A percentile compares a stretch with the other conserved stretches of the same genome.
Conservation (phyloP, 2,888 invertebrate genomes). For the Dicranocentrus wangi region DNA sequence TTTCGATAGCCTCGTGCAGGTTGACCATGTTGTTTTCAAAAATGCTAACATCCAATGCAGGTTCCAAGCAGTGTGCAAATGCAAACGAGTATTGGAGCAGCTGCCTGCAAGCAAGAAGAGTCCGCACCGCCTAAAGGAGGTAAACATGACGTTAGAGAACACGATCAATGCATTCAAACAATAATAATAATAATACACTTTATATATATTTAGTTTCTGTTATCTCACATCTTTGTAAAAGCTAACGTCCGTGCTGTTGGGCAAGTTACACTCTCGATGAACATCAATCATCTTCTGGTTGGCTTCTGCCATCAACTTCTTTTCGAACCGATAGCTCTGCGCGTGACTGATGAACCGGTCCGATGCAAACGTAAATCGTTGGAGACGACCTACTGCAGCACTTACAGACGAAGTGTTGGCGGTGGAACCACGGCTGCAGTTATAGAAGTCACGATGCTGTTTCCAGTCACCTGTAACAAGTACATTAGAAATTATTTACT, state of each 20-base stretch:
- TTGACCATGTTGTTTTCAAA: not conserved
- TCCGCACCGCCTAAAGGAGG: not conserved
- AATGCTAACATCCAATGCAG: not conserved
- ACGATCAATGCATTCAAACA: not conserved
- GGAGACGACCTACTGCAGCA: not conserved
- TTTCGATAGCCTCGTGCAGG: not conserved
- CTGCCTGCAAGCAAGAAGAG: not conserved
- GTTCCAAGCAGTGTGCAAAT: not conserved
- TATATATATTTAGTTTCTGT: not conserved
- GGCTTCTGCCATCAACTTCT: not conserved
- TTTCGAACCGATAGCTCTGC: not conserved
- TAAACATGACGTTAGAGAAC: not conserved
- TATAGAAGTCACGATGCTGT: not conserved
- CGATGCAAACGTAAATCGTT: not conserved
- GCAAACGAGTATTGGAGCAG: not conserved
- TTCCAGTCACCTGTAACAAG: not conserved
- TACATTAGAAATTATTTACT: no score
- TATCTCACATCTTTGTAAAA: not conserved
- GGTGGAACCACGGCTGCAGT: not conserved
- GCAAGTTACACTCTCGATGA: not conserved
- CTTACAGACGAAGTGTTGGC: no score
- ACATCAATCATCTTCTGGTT: not conserved
- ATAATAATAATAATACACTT: no score
- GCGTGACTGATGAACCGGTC: not conserved
- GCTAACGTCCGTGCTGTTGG: not conserved